Base-by-base conservation (phyloP, 2,888 invertebrate genomes). In the Galerucella calmariensis region DNA sequence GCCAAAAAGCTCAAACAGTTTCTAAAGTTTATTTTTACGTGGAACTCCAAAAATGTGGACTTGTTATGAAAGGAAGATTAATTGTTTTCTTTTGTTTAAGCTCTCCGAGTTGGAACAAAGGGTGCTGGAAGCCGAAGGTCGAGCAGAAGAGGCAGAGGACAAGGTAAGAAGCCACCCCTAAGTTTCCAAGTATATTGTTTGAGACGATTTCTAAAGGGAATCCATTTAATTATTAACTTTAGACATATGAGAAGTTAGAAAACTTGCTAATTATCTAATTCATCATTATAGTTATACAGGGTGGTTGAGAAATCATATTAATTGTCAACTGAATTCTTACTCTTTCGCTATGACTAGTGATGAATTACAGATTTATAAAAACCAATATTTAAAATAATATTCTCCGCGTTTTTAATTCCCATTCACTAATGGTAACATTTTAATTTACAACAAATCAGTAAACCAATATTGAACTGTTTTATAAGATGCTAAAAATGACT, bases 71-170 rank as follows among this genome's bases (percentile, higher is more conserved):
- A 56, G 46, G 10, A 63, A 71, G 46, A 76, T 67, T 76, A 73
- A 76, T 70, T 76, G 67, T 63, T 61, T 67, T 81, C 80, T 83
- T 85, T 89, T 85, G 86, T 86, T 83, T 79, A 92, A 97, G 97
- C 93, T 97, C 89, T 94, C 96, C 88, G 97, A 97, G 90, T 91
- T 97, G 89, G 97, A 97, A 89, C 95, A 95, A 87, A 92, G 96
- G 84, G 96, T 96, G 86, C 91, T 95, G 88, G 96, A 97, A 88
- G 97, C 97, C 83, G 97, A 97, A 89, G 93, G 94, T 83, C 91
- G 97, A 83, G 97, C 97, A 69, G 96, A 96, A 86, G 95, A 96
- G 88, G 97, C 97, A 78, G 96, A 97, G 89, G 96, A 96, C 89
- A 97, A 97, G 95, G 97, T 97, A 91, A 90, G 88, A 74, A 72